These are phyloP conservation scores for Dicranocentrus wangi DNA, from an alignment of 2,888 invertebrate genomes.

Conservation along the genomic window DNA sequence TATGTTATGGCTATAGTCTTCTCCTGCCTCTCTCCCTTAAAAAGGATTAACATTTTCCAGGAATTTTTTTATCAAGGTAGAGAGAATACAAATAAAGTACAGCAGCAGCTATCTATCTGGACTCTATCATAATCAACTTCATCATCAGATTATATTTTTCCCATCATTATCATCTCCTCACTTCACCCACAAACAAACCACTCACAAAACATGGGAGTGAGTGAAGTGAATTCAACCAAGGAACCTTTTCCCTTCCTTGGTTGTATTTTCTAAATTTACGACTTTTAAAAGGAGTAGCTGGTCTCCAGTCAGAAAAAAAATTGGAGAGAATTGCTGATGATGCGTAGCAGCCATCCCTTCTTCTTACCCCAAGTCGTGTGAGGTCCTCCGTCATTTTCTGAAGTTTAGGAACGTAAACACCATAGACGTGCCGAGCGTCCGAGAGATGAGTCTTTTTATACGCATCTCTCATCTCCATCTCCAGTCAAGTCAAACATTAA, in stretches of 20 bases:
- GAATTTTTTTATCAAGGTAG: slow-evolving; percentile 20
- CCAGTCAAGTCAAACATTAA: slow-evolving; percentile 37
- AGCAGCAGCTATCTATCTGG: slow-evolving; percentile 17
- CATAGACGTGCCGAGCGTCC: slow-evolving; percentile 34
- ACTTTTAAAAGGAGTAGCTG: slow-evolving; percentile 21
- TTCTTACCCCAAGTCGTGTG: slow-evolving; percentile 39
- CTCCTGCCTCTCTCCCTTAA: too few species aligned
- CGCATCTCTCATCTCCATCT: slow-evolving; percentile 31
- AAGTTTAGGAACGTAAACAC: slow-evolving; percentile 19
- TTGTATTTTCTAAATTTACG: too few species aligned
- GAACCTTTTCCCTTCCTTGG: too few species aligned
- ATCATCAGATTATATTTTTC: slow-evolving; percentile 39
- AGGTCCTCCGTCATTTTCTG: slow-evolving; percentile 40
- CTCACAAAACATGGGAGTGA: too few species aligned
- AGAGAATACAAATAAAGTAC: slow-evolving; percentile 25
- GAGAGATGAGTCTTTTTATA: slow-evolving; percentile 14
- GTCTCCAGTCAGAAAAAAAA: slow-evolving; percentile 26
- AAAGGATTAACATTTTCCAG: slow-evolving; percentile 21
- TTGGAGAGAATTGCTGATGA: slow-evolving; percentile 8
- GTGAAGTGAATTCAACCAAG: too few species aligned
- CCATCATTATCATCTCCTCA: slow-evolving; percentile 44
- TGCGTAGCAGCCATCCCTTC: slow-evolving; percentile 19
- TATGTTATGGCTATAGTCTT: slow-evolving; percentile 35
- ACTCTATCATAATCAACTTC: slow-evolving; percentile 16
- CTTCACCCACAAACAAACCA: slow-evolving; percentile 52